These are phyloP conservation scores for Eretmochelys imbricata DNA, from an alignment of 2,113 vertebrate genomes.

Conservation along the genomic window DNA sequence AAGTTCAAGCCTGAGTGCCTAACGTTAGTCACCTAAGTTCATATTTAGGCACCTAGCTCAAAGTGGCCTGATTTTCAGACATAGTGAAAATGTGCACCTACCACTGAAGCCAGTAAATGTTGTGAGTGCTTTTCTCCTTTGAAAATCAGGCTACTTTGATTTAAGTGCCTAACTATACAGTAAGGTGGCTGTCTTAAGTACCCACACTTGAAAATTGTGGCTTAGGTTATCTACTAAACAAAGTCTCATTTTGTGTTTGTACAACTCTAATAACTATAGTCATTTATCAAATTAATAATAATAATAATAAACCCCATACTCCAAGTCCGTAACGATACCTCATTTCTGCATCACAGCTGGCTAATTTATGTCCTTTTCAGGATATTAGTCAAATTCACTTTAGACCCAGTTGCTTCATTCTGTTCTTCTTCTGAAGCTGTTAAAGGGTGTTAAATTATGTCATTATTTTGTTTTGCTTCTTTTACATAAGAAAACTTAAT, in stretches of 20 bases:
- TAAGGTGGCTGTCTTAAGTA: neutral
- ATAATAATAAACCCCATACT: neutral
- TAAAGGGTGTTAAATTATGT: neutral
- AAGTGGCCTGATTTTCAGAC: neutral
- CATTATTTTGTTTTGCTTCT: neutral
- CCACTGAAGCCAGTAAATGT: neutral
- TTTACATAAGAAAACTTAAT: slow-evolving; percentile 20
- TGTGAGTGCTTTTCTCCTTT: neutral
- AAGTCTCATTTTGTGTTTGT: neutral
- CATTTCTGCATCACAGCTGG: slow-evolving; percentile 1
- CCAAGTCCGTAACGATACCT: neutral
- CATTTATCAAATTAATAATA: slow-evolving; percentile 25
- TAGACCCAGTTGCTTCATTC: neutral
- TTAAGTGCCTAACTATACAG: neutral
- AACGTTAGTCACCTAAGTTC: neutral
- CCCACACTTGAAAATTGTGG: neutral
- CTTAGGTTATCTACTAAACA: neutral
- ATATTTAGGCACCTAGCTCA: neutral
- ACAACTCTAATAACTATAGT: neutral
- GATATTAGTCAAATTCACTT: neutral
- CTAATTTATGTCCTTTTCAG: neutral
- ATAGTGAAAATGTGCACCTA: neutral
- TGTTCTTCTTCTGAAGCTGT: neutral
- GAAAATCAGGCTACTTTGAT: neutral
- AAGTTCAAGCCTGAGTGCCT: accelerated